Evolutionary conservation across 2,888 invertebrate genomes (phyloP).

Genomic region (Idaea biselata): DNA sequence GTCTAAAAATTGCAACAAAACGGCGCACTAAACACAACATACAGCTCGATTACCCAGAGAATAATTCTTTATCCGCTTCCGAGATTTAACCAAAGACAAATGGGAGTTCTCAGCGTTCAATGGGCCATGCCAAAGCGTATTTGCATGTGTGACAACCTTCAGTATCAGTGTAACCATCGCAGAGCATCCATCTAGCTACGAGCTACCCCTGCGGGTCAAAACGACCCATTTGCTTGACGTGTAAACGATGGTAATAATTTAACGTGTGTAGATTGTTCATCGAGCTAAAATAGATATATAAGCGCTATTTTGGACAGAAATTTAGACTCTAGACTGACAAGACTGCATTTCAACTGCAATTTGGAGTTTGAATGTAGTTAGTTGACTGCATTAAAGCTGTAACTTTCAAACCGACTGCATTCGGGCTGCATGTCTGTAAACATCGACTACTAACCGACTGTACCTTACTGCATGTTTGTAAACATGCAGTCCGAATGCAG

Average conservation of each 20-base stretch:
- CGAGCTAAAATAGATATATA: not conserved
- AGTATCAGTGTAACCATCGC: slow-evolving; percentile 55
- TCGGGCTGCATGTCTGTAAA: too few species aligned
- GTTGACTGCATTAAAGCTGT: too few species aligned
- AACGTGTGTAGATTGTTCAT: slow-evolving; percentile 19
- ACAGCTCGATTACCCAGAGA: not conserved
- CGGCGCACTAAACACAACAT: not conserved
- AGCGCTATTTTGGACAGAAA: not conserved
- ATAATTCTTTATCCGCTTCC: not conserved
- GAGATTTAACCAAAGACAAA: slow-evolving; percentile 6
- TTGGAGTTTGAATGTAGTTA: too few species aligned
- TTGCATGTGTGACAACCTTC: slow-evolving; percentile 49
- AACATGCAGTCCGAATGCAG: too few species aligned
- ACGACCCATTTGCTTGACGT: slow-evolving; percentile 53
- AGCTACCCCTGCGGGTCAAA: slow-evolving; percentile 52
- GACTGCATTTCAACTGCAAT: too few species aligned
- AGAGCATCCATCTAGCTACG: slow-evolving; percentile 64
- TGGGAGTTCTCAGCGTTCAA: slow-evolving; percentile 11
- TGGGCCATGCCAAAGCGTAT: slow-evolving; percentile 31
- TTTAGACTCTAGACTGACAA: too few species aligned
- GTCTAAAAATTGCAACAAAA: not conserved
- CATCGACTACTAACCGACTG: too few species aligned
- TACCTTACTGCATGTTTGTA: too few species aligned
- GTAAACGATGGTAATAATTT: slow-evolving; percentile 58
- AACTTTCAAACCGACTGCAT: too few species aligned